Evolutionary conservation across 2,797 vertebrate genomes (phyloP).

Genomic region (Nothura maculosa): DNA sequence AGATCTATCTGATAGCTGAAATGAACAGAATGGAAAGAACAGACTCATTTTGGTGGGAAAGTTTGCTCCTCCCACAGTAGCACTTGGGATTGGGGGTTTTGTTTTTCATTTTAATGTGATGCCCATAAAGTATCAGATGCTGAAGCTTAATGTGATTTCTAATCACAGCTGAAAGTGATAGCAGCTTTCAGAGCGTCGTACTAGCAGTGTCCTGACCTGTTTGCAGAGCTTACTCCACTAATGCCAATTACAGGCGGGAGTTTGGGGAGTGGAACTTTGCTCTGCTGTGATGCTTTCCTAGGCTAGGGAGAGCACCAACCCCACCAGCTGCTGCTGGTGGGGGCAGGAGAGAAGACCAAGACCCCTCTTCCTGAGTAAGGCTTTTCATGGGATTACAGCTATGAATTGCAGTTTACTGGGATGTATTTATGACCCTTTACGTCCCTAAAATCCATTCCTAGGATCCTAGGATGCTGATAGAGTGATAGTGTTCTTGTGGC

Average conservation of each 20-base stretch:
- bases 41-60: not conserved
- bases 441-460: too few species aligned
- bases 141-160: not conserved
- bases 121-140: not conserved
- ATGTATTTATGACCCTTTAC: not conserved
- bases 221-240: not conserved
- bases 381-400: not conserved
- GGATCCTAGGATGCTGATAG: not conserved
- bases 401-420: not conserved
- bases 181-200: not conserved
- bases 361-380: not conserved
- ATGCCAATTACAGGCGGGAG: not conserved
- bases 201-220: not conserved
- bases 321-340: not conserved
- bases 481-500: not conserved
- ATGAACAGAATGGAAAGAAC: not conserved
- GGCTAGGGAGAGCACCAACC: not conserved
- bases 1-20: not conserved
- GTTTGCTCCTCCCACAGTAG: not conserved
- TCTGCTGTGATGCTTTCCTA: not conserved
- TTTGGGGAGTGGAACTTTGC: not conserved
- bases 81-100: not conserved
- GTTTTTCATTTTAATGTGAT: not conserved
- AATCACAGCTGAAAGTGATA: not conserved
- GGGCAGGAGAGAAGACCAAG: not conserved